Conservation (phyloP, 1,140 invertebrate genomes). For the Trachymyrmex cornetzi region DNA sequence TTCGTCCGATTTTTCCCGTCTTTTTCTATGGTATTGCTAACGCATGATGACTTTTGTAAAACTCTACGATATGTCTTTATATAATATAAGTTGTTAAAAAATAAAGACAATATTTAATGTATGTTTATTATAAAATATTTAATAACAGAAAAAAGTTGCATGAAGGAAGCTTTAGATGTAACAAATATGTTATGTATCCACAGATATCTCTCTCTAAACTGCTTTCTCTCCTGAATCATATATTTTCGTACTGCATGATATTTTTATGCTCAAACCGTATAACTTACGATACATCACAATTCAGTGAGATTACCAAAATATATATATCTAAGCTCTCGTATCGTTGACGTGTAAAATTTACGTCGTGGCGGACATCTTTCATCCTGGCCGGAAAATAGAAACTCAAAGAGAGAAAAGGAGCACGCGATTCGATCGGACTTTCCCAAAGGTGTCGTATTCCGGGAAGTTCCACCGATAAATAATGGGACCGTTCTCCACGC, state of each 20-base stretch:
- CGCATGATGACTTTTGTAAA: slow-evolving; percentile 18
- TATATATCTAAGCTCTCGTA: slow-evolving; percentile 29
- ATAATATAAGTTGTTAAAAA: neutral
- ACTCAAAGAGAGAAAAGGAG: slow-evolving; percentile 33
- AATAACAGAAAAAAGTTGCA: neutral
- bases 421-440: slow-evolving; percentile 61
- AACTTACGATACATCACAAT: slow-evolving; percentile 34
- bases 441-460: slow-evolving; percentile 62
- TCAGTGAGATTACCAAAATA: slow-evolving; percentile 28
- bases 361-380: slow-evolving; percentile 36
- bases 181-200: neutral
- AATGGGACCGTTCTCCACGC: slow-evolving; percentile 38
- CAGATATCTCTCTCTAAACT: neutral
- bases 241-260: neutral
- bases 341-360: slow-evolving; percentile 45
- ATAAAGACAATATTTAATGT: neutral
- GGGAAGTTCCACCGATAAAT: slow-evolving; percentile 63
- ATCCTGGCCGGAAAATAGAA: slow-evolving; percentile 56
- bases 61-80: slow-evolving; percentile 3
- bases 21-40: neutral
- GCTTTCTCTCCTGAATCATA: neutral
- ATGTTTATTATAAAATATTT: slow-evolving; percentile 23
- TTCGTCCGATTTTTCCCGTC: neutral
- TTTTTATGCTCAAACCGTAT: slow-evolving; percentile 27
- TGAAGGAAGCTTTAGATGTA: neutral